Evolutionary conservation across 2,113 vertebrate species (phyloP).

Genomic region (Cervus canadensis): DNA sequence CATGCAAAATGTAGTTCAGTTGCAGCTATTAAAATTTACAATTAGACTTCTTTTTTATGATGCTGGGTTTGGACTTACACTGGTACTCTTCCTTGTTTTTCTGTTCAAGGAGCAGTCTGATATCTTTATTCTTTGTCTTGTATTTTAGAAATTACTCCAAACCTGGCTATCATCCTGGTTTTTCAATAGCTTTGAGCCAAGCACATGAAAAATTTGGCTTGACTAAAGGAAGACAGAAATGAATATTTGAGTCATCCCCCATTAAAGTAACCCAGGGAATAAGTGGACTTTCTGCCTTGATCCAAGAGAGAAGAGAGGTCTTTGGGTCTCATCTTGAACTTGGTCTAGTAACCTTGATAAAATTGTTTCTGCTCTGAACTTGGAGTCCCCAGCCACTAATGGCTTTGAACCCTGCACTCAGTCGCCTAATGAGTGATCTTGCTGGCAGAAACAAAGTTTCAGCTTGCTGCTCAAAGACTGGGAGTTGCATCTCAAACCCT

Average conservation of each 20-base stretch:
- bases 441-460: neutral
- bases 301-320: neutral
- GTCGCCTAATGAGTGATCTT: neutral
- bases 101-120: neutral
- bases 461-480: neutral
- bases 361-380: neutral
- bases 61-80: neutral
- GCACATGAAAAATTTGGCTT: neutral
- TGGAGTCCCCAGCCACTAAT: neutral
- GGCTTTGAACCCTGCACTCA: neutral
- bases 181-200: slow-evolving; percentile 31
- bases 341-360: neutral
- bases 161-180: neutral
- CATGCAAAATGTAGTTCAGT: neutral
- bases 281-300: neutral
- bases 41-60: neutral
- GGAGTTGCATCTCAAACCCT: neutral
- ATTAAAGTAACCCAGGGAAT: neutral
- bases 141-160: slow-evolving; percentile 5
- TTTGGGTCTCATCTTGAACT: neutral
- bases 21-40: slow-evolving; percentile 23
- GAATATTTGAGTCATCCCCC: neutral
- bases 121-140: neutral
- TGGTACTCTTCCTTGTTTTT: slow-evolving; percentile 7
- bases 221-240: neutral